phyloP scores from a whole-genome alignment of 2,888 invertebrate species.

The Zonitis immaculata region DNA sequence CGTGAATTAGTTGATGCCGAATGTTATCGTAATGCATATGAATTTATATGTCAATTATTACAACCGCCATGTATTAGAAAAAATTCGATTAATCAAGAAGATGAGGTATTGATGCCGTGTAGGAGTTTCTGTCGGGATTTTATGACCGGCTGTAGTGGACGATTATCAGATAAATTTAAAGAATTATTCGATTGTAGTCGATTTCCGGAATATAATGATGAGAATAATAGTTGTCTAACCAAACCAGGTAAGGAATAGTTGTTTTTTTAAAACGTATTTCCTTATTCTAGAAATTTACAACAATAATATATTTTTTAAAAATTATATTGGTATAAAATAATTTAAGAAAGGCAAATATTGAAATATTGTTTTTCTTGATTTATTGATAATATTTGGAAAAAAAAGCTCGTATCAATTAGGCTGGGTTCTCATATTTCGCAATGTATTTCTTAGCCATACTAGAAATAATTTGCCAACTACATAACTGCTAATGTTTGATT shows the following conservation, averaged over 20 bases:
- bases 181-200: slow-evolving; percentile 71
- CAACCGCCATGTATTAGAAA: slow-evolving; percentile 66
- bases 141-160: slow-evolving; percentile 74
- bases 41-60: slow-evolving; percentile 81
- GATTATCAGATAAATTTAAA: slow-evolving; percentile 66
- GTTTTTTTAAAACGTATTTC: neutral
- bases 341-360: too few species aligned
- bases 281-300: too few species aligned
- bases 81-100: slow-evolving; percentile 46
- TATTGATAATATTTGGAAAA: too few species aligned
- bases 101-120: slow-evolving; percentile 66
- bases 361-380: too few species aligned
- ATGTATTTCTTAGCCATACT: too few species aligned
- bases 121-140: slow-evolving; percentile 81
- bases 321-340: too few species aligned
- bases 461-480: too few species aligned
- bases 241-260: slow-evolving; percentile 64
- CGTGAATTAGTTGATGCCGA: slow-evolving; percentile 86
- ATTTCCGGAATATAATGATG: slow-evolving; percentile 75
- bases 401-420: too few species aligned
- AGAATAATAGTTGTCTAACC: slow-evolving; percentile 66
- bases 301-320: too few species aligned
- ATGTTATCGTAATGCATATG: slow-evolving; percentile 82
- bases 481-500: too few species aligned
- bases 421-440: too few species aligned